Evolutionary conservation across 2,888 invertebrate genomes (phyloP), one percentile per base, ranked within the genome.

Genomic region (Caradrina kadenii): DNA sequence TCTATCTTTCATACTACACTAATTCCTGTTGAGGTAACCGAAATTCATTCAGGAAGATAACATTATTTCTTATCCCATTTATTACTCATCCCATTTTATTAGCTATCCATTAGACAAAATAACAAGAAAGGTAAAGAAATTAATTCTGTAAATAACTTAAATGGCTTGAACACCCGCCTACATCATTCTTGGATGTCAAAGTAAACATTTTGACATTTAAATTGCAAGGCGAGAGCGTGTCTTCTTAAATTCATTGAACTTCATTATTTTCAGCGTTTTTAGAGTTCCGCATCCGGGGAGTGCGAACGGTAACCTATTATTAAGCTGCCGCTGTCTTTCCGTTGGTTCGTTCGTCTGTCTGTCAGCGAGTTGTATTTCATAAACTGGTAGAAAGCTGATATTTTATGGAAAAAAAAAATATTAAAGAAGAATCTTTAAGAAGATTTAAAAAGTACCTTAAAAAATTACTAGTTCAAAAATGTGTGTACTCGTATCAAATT

Each of bases 171-270:
- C 35, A 17, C 2, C 22, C 78, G 52, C 72, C 58, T 54, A 63
- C 73, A 17, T 26, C 22, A 58, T 42, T 42, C 49, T 62, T 35
- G 10, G 19, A 54, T 59, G n/a, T 79, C 59, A 79, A 55, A 76
- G 59, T n/a, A 67, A 68, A 68, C 31, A 68, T 68, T 66, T 74
- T 54, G 63, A 62, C 54, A 50, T 69, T 52, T 42, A 69, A 50
- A 49, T 63, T 45, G 39, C 48, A 67, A 53, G 39, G 4, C 17
- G 10, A 42, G 19, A n/a, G 55, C 45, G 42, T 49, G 11, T 42
- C 62, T 53, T 54, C 13, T 13, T 7, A 67, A 58, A 52, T 52
- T 64, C 21, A 52, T 61, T 59, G 63, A 59, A 50, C 52, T 21
- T 61, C 58, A 48, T 55, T 52, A 68, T 73, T 66, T 62, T 74